Base-by-base conservation (phyloP, 2,113 vertebrate genomes). In the Riparia riparia region DNA sequence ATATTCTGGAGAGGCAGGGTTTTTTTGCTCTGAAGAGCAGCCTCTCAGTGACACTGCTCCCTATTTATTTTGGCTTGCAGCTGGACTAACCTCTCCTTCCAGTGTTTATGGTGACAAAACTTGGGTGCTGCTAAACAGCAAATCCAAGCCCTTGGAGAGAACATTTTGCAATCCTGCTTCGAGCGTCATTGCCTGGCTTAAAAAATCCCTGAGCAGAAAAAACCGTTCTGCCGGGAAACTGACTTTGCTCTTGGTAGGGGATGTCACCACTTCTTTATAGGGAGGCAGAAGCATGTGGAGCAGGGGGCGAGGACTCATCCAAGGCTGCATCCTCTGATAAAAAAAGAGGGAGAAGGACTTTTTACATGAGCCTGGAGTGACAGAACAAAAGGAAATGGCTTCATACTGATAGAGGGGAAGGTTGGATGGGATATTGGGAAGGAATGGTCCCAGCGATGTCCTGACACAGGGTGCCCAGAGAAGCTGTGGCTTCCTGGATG, bases 241-340 rank as follows among this genome's bases (percentile, higher is more conserved):
- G 50, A 21, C 53, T 95, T 60, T 86, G 65, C 72, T 65, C 32
- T 25, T 17, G 25, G 2, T 6, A 19, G 18, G 5, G 16, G 8
- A 42, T 54, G 57, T 71, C 57, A 47, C 25, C 1, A 0, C 54
- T 90, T 19, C 51, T 82, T 74, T 82, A 42, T 51, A 63, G 79
- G 74, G 56, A 76, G 51, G 22, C 15, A 34, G 25, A 37, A 88
- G 28, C 0, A 0, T 29, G 42, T 12, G 34, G 47, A 58, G 39
- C 0, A 0, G 28, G 6, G 10, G 1, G 5, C 0, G 1, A 82
- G 34, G 29, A 18, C 34, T 49, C 44, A 25, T 60, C 41, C 7
- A 13, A 47, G 84, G 63, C 50, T 81, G 25, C 16, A 15, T 42
- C 56, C 1, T 63, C 64, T 50, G 37, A 37, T 56, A 19, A 56